A percentile compares a stretch with the other conserved stretches of the same genome.
These are phyloP conservation scores for Hephaestus fuliginosus DNA, from an alignment of 2,797 vertebrate genomes.

Conservation along the genomic window DNA sequence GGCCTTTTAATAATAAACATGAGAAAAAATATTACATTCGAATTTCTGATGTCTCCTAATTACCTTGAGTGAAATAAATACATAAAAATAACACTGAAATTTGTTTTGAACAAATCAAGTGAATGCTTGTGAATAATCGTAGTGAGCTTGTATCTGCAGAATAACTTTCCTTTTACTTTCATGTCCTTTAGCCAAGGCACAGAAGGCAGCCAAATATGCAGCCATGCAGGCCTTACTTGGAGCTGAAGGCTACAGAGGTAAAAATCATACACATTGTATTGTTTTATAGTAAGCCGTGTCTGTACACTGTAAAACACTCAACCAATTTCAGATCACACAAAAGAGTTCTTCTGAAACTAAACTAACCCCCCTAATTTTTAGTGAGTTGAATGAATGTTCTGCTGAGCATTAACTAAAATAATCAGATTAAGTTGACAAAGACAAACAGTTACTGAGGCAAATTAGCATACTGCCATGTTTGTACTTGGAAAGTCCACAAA, in stretches of 20 bases:
- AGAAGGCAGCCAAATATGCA: conserved; percentile 85
- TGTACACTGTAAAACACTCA: not conserved
- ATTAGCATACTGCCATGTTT: not conserved
- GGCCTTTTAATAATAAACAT: not conserved
- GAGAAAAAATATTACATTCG: not conserved
- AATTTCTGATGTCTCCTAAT: not conserved
- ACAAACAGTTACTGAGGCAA: not conserved
- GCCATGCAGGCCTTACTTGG: conserved; percentile 84
- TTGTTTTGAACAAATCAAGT: not conserved
- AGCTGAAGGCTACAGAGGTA: conserved; percentile 84
- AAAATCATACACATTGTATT: not conserved
- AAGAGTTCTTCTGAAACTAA: not conserved
- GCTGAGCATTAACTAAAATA: not conserved
- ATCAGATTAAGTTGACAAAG: conserved; percentile 2
- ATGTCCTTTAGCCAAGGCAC: conserved; percentile 79
- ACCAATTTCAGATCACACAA: not conserved
- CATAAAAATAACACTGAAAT: not conserved
- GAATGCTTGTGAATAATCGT: no score
- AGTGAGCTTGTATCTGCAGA: not conserved
- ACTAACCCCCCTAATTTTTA: no score
- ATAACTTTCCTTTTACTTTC: conserved; percentile 20
- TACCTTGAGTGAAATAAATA: not conserved
- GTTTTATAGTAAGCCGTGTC: not conserved
- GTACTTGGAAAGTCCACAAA: not conserved
- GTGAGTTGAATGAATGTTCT: not conserved